Evolutionary conservation across 2,113 vertebrate species (phyloP).

Genomic region (Daboia siamensis): DNA sequence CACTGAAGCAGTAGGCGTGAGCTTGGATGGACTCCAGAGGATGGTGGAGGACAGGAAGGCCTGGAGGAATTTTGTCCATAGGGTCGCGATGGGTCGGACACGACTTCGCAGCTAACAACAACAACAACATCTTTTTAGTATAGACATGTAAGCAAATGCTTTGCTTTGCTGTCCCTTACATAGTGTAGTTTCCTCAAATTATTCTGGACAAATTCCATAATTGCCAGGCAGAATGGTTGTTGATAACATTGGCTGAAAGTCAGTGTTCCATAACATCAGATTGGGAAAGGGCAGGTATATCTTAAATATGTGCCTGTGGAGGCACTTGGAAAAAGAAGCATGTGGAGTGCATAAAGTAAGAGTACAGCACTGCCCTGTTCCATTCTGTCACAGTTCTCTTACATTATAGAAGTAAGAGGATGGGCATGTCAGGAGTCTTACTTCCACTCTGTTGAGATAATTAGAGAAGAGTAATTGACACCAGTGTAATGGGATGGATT

Average conservation of each 20-base stretch:
- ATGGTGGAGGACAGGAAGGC: too few species aligned
- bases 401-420: not conserved
- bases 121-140: not conserved
- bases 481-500: not conserved
- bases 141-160: not conserved
- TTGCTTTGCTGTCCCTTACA: not conserved
- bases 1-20: too few species aligned
- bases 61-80: too few species aligned
- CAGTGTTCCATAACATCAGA: not conserved
- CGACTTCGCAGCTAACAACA: too few species aligned
- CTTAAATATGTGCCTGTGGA: not conserved
- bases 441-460: not conserved
- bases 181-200: not conserved
- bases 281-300: not conserved
- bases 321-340: not conserved
- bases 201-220: not conserved
- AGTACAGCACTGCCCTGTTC: not conserved
- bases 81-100: too few species aligned
- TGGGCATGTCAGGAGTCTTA: not conserved
- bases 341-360: not conserved
- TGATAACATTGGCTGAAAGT: not conserved
- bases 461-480: not conserved
- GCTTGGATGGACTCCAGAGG: too few species aligned
- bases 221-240: not conserved
- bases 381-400: not conserved